Evolutionary conservation across 2,797 vertebrate species (phyloP).

Genomic region (Epinephelus malabaricus): DNA sequence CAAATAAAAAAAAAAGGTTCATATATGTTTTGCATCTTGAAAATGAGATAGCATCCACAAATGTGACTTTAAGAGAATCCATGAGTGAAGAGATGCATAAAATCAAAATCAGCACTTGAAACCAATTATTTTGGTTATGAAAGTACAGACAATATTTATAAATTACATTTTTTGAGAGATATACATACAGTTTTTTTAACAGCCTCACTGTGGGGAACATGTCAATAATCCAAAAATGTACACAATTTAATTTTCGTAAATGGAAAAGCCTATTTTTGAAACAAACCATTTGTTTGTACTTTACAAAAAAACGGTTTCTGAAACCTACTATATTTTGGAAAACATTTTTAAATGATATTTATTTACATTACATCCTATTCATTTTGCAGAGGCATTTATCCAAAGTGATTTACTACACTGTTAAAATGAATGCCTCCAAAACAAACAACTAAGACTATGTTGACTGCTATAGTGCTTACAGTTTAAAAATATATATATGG

Average conservation of each 20-base stretch:
- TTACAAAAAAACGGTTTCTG: not conserved
- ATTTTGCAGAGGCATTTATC: constrained; percentile 7
- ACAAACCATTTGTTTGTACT: not conserved
- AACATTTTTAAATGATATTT: not conserved
- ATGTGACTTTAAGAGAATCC: constrained; percentile 9
- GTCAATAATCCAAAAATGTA: not conserved
- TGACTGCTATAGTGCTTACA: not conserved
- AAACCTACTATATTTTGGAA: not conserved
- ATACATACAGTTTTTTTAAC: too few relatives aligned
- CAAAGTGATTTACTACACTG: not conserved
- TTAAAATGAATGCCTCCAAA: not conserved
- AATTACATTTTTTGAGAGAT: not conserved
- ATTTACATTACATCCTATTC: constrained; percentile 9
- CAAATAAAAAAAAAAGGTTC: not conserved
- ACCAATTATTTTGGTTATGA: not conserved
- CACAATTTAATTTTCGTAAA: not conserved
- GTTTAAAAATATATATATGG: not conserved
- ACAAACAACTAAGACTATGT: not conserved
- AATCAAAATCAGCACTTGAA: not conserved
- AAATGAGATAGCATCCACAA: constrained; percentile 13
- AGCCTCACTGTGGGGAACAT: not conserved
- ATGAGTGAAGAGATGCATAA: not conserved
- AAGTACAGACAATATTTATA: not conserved
- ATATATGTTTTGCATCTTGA: constrained; percentile 4
- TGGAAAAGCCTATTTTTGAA: not conserved